phyloP scores from a whole-genome alignment of 2,797 vertebrate species.

The Poeciliopsis infans region DNA sequence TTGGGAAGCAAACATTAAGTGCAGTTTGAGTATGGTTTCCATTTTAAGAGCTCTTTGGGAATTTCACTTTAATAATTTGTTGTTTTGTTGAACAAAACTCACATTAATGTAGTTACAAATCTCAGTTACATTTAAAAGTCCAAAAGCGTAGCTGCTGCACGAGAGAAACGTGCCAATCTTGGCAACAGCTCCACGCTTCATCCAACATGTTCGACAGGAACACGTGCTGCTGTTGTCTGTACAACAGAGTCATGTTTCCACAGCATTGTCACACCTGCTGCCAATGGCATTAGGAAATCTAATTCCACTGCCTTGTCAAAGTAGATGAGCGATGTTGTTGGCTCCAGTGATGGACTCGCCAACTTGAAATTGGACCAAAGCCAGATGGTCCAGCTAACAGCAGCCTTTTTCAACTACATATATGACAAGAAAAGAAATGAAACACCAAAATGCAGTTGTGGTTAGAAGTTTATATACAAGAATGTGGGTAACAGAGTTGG shows the following conservation, averaged over 20 bases:
- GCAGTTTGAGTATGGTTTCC: not conserved
- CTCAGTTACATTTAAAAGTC: not conserved
- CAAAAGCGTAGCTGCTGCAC: not conserved
- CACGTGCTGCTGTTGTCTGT: slow-evolving; percentile 43
- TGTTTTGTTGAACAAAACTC: not conserved
- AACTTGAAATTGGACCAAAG: not conserved
- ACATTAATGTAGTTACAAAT: not conserved
- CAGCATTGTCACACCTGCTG: slow-evolving; percentile 44
- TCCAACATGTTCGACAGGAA: slow-evolving; percentile 34
- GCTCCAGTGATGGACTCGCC: slow-evolving; percentile 6
- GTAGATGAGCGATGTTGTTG: slow-evolving; percentile 22
- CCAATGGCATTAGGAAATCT: slow-evolving; percentile 33
- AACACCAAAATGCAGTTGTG: not conserved
- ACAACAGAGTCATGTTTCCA: slow-evolving; percentile 44
- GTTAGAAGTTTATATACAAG: not conserved
- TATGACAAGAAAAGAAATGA: not conserved
- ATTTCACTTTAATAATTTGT: not conserved
- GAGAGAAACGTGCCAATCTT: slow-evolving; percentile 35
- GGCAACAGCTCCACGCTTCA: slow-evolving; percentile 21
- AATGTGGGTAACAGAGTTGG: not conserved
- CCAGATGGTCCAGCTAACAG: not conserved
- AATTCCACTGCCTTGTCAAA: slow-evolving; percentile 35
- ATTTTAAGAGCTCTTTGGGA: not conserved
- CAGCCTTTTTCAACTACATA: not conserved
- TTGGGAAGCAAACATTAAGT: slow-evolving; percentile 3